Evolutionary conservation across 2,797 vertebrate genomes (phyloP).

Genomic region (Rousettus madagascariensis): DNA sequence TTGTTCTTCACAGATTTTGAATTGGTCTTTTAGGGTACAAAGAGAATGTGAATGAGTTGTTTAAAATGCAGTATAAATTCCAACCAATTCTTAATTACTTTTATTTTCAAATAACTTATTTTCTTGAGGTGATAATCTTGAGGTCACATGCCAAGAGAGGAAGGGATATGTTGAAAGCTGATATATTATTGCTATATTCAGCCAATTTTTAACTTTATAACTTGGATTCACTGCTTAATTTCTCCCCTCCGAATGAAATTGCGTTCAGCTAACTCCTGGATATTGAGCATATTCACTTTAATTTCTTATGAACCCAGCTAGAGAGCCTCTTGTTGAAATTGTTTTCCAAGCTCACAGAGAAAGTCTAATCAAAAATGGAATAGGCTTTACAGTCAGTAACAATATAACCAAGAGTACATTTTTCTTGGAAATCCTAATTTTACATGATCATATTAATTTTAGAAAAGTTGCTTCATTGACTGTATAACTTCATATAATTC

Average conservation of each 20-base stretch:
- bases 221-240: not conserved
- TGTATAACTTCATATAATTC: not conserved
- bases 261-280: not conserved
- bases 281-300: not conserved
- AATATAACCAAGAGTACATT: not conserved
- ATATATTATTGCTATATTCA: not conserved
- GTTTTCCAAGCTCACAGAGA: not conserved
- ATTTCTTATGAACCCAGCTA: not conserved
- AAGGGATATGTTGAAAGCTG: not conserved
- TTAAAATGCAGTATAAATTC: not conserved
- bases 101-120: not conserved
- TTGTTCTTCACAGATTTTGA: constrained; percentile 39
- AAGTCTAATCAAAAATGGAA: not conserved
- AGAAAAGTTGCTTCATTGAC: not conserved
- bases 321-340: not conserved
- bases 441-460: not conserved
- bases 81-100: not conserved
- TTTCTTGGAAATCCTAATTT: not conserved
- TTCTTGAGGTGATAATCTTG: constrained; percentile 14
- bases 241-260: not conserved
- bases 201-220: not conserved
- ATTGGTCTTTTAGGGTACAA: constrained; percentile 64
- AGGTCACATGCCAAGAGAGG: not conserved
- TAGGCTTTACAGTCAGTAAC: not conserved
- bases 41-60: constrained; percentile 78